Evolutionary conservation across 2,888 invertebrate species (phyloP), one percentile per base, ranked within the genome.

Genomic region (Drosophila phalerata): DNA sequence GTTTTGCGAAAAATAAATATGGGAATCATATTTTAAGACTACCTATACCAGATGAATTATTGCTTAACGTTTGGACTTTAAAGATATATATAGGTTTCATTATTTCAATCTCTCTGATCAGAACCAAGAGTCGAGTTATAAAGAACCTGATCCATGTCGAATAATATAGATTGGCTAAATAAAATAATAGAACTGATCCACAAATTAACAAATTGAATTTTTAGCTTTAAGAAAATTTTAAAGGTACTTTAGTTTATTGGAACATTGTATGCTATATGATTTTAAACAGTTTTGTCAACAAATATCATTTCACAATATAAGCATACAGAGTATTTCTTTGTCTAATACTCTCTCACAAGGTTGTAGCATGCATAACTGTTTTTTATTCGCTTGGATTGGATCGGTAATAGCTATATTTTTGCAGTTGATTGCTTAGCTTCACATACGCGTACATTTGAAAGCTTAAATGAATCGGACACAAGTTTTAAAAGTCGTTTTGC

Each of bases 401-500:
- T 77, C 49, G 40, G 57, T 80, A 75, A 81, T 84, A 76, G 79
- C 68, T 66, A 70, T 77, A 77, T 77, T 66, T 73, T 64, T 76
- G 73, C 84, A 75, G 47, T 77, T 72, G 85, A 81, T 70, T 72
- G 71, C 61, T 64, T 64, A 62, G 77, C 40, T 52, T 57, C 48
- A 60, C 60, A 57, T 61, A 48, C 34, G 64, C 43, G n/a, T 13
- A 49, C 49, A 49, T 74, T 73, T 63, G 63, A 74, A 75, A 75
- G 65, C 73, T 42, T 64, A 57, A 61, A 43, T 42, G 53, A 75
- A 58, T 70, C 63, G 66, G 45, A 58, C 32, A 47, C 65, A 53
- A 58, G 63, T 75, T 74, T 81, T 49, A 86, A 89, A 85, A 85
- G 90, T 82, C 70, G 90, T 89, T 83, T 79, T 73, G 70, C 66